phyloP scores from a whole-genome alignment of 1,140 invertebrate genomes.

The Cyrtorhinus lividipennis region DNA sequence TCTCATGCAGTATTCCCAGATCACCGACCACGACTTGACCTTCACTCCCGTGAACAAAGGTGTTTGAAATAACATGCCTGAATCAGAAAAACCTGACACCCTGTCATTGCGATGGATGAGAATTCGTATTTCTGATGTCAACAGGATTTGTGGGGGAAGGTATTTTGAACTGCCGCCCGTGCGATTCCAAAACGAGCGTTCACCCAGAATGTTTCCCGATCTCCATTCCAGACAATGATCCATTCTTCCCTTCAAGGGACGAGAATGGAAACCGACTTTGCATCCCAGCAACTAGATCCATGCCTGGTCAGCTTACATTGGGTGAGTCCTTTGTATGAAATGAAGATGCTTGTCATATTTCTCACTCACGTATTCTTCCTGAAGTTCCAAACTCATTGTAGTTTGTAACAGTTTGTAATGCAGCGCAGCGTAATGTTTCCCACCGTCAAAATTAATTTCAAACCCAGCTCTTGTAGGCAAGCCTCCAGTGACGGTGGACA shows the following conservation, averaged over 20 bases:
- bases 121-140: too few relatives aligned
- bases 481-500: too few relatives aligned
- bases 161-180: slow-evolving; percentile 34
- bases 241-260: slow-evolving; percentile 36
- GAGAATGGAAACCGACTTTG: slow-evolving; percentile 37
- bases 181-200: slow-evolving; percentile 32
- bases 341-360: slow-evolving; percentile 4
- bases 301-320: slow-evolving; percentile 41
- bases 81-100: too few relatives aligned
- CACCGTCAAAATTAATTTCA: too few relatives aligned
- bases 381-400: background rate
- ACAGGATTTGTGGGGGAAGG: slow-evolving; percentile 31
- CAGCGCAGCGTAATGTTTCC: too few relatives aligned
- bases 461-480: too few relatives aligned
- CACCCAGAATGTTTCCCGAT: slow-evolving; percentile 43
- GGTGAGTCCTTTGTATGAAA: too few relatives aligned
- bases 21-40: slow-evolving; percentile 82
- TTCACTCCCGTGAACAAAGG: slow-evolving; percentile 81
- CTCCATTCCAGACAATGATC: slow-evolving; percentile 38
- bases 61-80: slow-evolving; percentile 25
- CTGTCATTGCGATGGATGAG: too few relatives aligned
- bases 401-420: too few relatives aligned
- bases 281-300: slow-evolving; percentile 40
- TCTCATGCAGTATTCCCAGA: slow-evolving; percentile 87
- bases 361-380: too few relatives aligned